A percentile compares a stretch with the other conserved stretches of the same genome.
These are phyloP conservation scores for Papilio protenor DNA, from an alignment of 2,888 invertebrate species.

Conservation along the genomic window DNA sequence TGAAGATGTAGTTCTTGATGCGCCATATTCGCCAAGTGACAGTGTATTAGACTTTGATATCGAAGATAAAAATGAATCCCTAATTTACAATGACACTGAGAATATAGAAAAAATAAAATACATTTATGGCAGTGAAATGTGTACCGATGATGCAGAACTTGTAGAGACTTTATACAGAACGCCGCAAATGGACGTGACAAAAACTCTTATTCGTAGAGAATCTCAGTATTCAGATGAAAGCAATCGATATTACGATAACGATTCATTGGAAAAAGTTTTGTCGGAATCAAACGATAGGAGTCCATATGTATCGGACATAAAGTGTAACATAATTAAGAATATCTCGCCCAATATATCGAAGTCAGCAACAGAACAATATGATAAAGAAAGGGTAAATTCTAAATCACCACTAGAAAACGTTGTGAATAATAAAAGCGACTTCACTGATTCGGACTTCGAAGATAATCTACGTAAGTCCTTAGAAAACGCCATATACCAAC, in stretches of 20 bases:
- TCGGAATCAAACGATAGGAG: slow-evolving; percentile 54
- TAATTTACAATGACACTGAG: slow-evolving; percentile 54
- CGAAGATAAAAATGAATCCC: slow-evolving; percentile 50
- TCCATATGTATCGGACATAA: slow-evolving; percentile 46
- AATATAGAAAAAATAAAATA: slow-evolving; percentile 65
- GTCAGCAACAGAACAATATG: slow-evolving; percentile 49
- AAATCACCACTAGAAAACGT: slow-evolving; percentile 44
- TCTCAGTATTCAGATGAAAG: slow-evolving; percentile 48
- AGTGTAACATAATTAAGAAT: slow-evolving; percentile 41
- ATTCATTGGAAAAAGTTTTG: slow-evolving; percentile 60
- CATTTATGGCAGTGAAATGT: slow-evolving; percentile 69
- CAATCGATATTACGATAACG: slow-evolving; percentile 56
- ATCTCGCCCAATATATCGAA: slow-evolving; percentile 9
- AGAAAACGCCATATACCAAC: slow-evolving; percentile 23
- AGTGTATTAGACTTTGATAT: slow-evolving; percentile 53
- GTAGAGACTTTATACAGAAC: slow-evolving; percentile 71
- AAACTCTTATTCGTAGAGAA: slow-evolving; percentile 60
- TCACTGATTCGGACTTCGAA: slow-evolving; percentile 48
- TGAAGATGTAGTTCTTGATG: slow-evolving; percentile 68
- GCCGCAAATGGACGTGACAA: slow-evolving; percentile 73
- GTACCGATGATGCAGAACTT: slow-evolving; percentile 64
- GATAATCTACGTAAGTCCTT: slow-evolving; percentile 44
- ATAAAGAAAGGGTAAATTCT: slow-evolving; percentile 56
- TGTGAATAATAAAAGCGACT: slow-evolving; percentile 42
- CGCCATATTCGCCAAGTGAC: slow-evolving; percentile 59